Base-by-base conservation (phyloP, 2,888 invertebrate species). In the Meiosimyza decipiens region DNA sequence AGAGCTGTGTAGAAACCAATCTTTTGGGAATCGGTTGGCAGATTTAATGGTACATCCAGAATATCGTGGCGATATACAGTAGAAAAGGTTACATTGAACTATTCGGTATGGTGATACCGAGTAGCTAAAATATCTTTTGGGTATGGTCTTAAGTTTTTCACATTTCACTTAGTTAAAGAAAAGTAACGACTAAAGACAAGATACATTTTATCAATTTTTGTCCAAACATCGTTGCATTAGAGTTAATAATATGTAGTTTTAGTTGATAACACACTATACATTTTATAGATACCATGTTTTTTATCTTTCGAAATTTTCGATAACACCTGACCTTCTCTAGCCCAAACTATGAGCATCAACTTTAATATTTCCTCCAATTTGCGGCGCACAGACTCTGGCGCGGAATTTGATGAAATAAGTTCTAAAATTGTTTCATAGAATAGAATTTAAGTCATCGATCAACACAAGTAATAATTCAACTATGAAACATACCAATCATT, bases 341-440 rank as follows among this genome's bases (percentile, higher is more conserved):
- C 94, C 95, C 95, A 95, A 65, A 95, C 90, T 83, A 93, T 89
- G 81, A 95, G 89, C 94, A 95, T 94, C 81, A 93, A 89, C 86
- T 94, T 94, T 81, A 94, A 89, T 76, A 95, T 89, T 83, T 94
- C 94, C 85, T 95, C 94, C 81, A 95, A 88, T 82, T 92, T 92
- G 77, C 90, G 89, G 77, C 90, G 89, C 71, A 92, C 84, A 71
- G 91, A 89, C 74, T 87, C 88, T 68, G 84, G 80, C 69, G 84
- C 18, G 15, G 83, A 82, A 74, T 83, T 84, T 15, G 83, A 83
- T 47, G 84, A 78, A 55, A 86, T 84, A 75, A 85, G 76, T 76
- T 86, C 85, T 85, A 78, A 63, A 80, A 80, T 71, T 50, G 63
- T 54, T 59, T 52, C 40, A 40, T 68, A 49, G 40, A 52, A 18